Base-by-base conservation (phyloP, 2,113 vertebrate species). In the Hiodon tergisus region DNA sequence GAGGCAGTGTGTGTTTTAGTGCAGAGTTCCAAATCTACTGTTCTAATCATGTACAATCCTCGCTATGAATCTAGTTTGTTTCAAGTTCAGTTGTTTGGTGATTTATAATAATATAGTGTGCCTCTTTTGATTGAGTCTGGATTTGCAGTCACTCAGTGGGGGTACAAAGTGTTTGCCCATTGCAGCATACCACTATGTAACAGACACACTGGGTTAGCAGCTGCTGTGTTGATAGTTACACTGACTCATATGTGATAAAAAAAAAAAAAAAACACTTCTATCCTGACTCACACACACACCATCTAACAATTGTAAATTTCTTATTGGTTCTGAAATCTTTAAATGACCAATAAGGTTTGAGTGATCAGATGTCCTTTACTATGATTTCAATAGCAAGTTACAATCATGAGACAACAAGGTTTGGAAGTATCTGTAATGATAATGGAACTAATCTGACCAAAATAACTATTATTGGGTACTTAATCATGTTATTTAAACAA, bases 1-100 rank as follows among this genome's bases (percentile, higher is more conserved):
- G 63, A 31, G 69, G 51, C 7, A 53, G 63, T 77, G 77, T 76
- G 51, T 73, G 6, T 71, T 61, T 76, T 69, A 69, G 16, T 67
- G 68, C 79, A 74, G 59, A 60, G 59, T 60, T 11, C 17, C n/a
- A 63, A n/a, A 46, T 63, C 61, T 63, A n/a, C 61, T 63, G 6
- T 31, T 46, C 61, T 31, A 3, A n/a, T 46, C 7, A 46, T 31
- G 6, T 46, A 63, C 61, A 63, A 7, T 63, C 14, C 31, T 62
- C 31, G 16, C 31, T 31, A 31, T 31, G 31, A 31, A 31, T 31
- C 31, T 31, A 31, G 31, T 31, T 31, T 31, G 31, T 31, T 31
- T 31, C 31, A 31, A 31, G 31, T 31, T 31, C 31, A 31, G 31
- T 63, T 6, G 17, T 63, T 61, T 63, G 61, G 61, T 63, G 16